phyloP scores from a whole-genome alignment of 2,797 vertebrate species.

The Limosa lapponica region DNA sequence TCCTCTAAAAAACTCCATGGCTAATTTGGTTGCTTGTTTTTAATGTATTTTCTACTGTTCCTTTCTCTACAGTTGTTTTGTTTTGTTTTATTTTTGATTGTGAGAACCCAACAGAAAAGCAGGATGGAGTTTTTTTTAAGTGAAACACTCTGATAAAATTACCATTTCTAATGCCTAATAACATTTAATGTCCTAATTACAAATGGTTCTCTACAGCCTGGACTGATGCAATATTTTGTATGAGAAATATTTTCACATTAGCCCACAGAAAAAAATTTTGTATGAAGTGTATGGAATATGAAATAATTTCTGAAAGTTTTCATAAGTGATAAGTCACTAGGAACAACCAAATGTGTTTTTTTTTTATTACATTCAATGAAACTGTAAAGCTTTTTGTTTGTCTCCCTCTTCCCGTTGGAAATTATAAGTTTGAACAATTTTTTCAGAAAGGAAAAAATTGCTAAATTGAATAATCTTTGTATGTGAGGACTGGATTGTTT shows the following conservation, averaged over 20 bases:
- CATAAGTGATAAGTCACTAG: background rate
- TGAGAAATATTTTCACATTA: background rate
- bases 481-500: background rate
- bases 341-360: background rate
- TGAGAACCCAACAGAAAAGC: too few relatives aligned
- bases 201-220: background rate
- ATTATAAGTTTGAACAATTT: background rate
- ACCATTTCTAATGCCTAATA: background rate
- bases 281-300: background rate
- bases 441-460: background rate
- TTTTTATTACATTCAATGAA: background rate
- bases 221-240: background rate
- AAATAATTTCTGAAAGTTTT: background rate
- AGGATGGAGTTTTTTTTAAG: background rate
- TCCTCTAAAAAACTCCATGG: background rate
- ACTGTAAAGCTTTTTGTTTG: background rate
- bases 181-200: background rate
- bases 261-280: background rate
- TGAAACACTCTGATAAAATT: background rate
- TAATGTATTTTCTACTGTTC: accelerated
- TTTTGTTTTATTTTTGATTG: background rate
- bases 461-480: background rate
- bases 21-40: background rate
- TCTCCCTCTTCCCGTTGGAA: background rate
- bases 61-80: background rate